Conservation (phyloP, 2,888 invertebrate species). For the Cantharis rufa region DNA sequence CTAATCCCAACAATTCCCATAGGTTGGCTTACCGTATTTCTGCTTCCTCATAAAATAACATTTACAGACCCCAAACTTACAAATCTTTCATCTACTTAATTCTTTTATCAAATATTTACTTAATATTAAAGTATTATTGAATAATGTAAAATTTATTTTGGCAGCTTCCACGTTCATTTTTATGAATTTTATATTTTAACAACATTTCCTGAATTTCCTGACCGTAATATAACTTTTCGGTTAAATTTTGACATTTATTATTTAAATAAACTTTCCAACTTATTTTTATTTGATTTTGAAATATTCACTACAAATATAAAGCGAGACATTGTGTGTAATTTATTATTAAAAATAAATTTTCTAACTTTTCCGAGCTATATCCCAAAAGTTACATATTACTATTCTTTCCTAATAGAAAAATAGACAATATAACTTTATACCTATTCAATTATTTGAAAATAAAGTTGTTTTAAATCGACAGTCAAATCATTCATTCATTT, state of each 20-base stretch:
- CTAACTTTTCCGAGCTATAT: not conserved
- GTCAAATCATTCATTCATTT: too few species aligned
- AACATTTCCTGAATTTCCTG: not conserved
- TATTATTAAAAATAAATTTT: not conserved
- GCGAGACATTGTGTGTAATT: not conserved
- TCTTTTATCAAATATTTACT: conserved; percentile 33
- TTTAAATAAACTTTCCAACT: not conserved
- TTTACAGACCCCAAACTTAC: conserved; percentile 43
- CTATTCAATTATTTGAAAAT: too few species aligned
- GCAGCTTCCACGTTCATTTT: not conserved
- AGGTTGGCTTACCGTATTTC: conserved; percentile 41
- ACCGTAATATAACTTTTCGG: not conserved
- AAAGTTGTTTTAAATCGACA: too few species aligned
- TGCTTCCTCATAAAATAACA: conserved; percentile 42
- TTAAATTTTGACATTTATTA: not conserved
- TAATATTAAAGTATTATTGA: not conserved
- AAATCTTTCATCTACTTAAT: conserved; percentile 45
- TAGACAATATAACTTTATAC: too few species aligned
- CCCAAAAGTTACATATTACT: not conserved
- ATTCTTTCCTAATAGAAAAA: too few species aligned
- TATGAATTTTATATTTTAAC: not conserved
- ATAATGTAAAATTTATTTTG: not conserved
- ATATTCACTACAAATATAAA: not conserved
- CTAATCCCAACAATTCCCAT: conserved; percentile 40
- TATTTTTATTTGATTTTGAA: not conserved